These are phyloP conservation scores for Silurus asotus DNA, from an alignment of 2,113 vertebrate genomes.

Conservation along the genomic window DNA sequence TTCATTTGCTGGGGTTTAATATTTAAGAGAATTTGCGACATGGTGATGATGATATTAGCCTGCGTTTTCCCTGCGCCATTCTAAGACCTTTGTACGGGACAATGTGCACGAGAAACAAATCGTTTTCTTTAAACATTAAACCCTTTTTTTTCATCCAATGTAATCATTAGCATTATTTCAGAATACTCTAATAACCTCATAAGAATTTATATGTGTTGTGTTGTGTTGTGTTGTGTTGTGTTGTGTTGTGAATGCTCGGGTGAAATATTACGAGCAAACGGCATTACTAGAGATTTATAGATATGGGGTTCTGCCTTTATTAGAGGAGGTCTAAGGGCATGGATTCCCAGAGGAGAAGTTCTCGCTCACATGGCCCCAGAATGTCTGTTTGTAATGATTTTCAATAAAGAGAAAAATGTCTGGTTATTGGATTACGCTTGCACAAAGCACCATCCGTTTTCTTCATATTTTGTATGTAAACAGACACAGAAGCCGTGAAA, in stretches of 20 bases:
- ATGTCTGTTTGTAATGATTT: conserved; percentile 16
- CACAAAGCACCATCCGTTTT: background rate
- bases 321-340: background rate
- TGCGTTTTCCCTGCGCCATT: background rate
- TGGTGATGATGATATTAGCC: background rate
- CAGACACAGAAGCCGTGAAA: background rate
- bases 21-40: background rate
- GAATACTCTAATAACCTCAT: background rate
- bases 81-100: background rate
- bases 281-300: conserved; percentile 21
- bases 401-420: background rate
- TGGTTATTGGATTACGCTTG: conserved; percentile 1
- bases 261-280: background rate
- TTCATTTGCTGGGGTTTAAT: background rate
- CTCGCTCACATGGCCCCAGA: conserved; percentile 7
- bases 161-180: background rate
- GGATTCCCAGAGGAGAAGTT: background rate
- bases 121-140: background rate
- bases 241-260: background rate
- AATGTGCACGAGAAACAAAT: background rate
- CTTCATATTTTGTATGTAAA: background rate
- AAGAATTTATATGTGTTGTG: background rate
- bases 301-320: background rate
- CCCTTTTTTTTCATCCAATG: background rate
- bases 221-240: no score